Conservation (phyloP, 2,797 vertebrate genomes). For the Microhierax caerulescens region DNA sequence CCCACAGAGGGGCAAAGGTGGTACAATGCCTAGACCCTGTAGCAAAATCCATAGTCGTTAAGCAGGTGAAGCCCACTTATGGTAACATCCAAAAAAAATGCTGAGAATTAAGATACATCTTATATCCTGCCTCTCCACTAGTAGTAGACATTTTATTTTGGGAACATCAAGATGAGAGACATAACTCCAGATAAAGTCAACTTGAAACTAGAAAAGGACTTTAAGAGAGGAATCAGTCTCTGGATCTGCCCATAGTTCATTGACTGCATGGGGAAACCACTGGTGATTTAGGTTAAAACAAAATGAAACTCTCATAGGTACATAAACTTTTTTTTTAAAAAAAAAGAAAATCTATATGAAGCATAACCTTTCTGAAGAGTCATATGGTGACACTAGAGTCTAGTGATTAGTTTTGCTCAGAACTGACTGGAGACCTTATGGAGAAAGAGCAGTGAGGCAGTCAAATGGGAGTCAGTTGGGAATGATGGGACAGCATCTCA, state of each 20-base stretch:
- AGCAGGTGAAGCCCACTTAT: not conserved
- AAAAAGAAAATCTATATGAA: not conserved
- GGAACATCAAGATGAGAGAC: not conserved
- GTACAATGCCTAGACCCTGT: not conserved
- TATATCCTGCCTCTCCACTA: not conserved
- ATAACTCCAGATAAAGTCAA: not conserved
- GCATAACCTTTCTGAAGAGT: not conserved
- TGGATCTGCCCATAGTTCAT: not conserved
- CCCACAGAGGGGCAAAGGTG: not conserved
- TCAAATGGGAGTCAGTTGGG: not conserved
- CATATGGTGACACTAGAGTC: not conserved
- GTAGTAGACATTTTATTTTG: not conserved
- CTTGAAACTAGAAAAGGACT: not conserved
- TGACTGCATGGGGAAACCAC: not conserved
- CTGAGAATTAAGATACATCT: not conserved
- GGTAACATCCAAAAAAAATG: not conserved
- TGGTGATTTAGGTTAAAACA: not conserved
- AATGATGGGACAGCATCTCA: not conserved
- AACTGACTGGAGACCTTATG: not conserved
- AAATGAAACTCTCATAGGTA: not conserved
- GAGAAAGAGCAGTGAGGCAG: not conserved
- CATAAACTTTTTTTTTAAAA: not conserved
- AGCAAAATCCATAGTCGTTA: not conserved
- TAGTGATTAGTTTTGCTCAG: not conserved
- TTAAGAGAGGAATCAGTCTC: not conserved